Conservation (phyloP, 2,888 invertebrate genomes). For the Pristionchus mayeri region DNA sequence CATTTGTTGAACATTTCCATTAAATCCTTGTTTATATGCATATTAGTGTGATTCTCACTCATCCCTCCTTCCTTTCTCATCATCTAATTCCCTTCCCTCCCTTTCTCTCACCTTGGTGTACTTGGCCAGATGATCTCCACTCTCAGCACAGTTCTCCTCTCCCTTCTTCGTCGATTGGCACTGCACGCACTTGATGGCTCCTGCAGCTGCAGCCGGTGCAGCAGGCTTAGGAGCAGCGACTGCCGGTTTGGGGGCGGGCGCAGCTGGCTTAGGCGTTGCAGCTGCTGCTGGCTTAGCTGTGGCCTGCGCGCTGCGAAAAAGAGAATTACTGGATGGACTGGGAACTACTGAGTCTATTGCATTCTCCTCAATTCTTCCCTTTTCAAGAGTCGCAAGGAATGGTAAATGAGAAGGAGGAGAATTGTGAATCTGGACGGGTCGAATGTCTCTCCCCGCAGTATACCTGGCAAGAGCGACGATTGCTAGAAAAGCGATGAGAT, state of each 20-base stretch:
- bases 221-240: background rate
- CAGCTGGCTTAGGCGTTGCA: constrained; percentile 8
- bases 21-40: no score
- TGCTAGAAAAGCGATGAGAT: constrained; percentile 32
- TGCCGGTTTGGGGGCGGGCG: background rate
- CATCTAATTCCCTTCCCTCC: no score
- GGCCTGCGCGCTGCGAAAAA: background rate
- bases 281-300: constrained; percentile 29
- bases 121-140: constrained; percentile 20
- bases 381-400: no score
- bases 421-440: no score
- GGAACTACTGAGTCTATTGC: no score
- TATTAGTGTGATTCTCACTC: no score
- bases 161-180: constrained; percentile 38
- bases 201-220: background rate
- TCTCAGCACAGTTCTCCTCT: constrained; percentile 28
- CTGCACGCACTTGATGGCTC: constrained; percentile 27
- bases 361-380: no score
- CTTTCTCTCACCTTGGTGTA: background rate
- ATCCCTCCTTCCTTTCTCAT: no score
- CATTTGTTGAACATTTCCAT: no score
- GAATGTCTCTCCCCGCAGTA: no score
- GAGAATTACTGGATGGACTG: no score
- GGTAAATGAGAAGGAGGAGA: no score
- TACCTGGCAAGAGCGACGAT: constrained; percentile 32